A percentile compares a stretch with the other conserved stretches of the same genome.
Evolutionary conservation across 2,113 vertebrate genomes (phyloP).

Genomic region (Scortum barcoo): DNA sequence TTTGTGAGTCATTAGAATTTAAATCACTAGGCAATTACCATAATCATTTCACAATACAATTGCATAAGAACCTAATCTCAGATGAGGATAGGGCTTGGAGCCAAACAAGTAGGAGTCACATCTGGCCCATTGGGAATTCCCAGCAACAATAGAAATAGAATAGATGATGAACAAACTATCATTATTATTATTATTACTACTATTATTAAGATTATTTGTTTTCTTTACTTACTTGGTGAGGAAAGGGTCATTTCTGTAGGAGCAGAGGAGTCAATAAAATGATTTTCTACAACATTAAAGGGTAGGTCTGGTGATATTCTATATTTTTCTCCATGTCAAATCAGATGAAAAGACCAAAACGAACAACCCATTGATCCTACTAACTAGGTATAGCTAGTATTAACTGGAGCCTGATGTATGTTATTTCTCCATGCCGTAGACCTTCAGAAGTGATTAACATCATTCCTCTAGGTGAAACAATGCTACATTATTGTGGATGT

Average conservation of each 20-base stretch:
- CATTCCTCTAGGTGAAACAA: too few relatives aligned
- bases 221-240: neutral
- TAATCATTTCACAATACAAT: slow-evolving; percentile 30
- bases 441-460: too few relatives aligned
- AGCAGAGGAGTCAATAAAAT: neutral
- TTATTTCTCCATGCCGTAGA: neutral
- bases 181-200: too few relatives aligned
- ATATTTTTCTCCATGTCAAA: neutral
- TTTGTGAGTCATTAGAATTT: slow-evolving; percentile 45
- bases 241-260: neutral
- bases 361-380: neutral
- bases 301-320: neutral
- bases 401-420: neutral
- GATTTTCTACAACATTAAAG: neutral
- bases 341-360: neutral
- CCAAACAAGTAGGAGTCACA: slow-evolving; percentile 33
- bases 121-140: slow-evolving; percentile 8
- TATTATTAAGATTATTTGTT: neutral
- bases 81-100: neutral
- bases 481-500: too few relatives aligned
- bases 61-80: slow-evolving; percentile 45
- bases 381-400: neutral
- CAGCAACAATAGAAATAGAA: slow-evolving; percentile 15
- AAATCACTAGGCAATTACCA: slow-evolving; percentile 36
- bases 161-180: neutral